Base-by-base conservation (phyloP, 2,888 invertebrate genomes). In the Cancer borealis region DNA sequence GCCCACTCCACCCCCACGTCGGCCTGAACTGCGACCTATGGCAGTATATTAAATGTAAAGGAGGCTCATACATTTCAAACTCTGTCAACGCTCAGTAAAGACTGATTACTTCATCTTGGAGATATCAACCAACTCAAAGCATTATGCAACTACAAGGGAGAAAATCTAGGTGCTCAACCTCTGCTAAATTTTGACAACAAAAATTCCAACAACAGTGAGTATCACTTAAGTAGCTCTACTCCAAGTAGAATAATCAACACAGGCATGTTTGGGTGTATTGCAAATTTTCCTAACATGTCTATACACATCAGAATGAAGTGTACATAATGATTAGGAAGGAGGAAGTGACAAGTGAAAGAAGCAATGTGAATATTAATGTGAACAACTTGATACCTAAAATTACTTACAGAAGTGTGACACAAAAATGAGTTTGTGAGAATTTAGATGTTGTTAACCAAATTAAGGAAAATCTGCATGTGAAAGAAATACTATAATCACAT, bases 1-100 rank as follows among this genome's bases (percentile, higher is more conserved):
- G 45, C 90, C 90, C 49, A 46, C 88, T n/a, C 49, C 54, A 84
- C 84, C 49, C 8, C 66, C 66, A 90, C 93, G 93, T 47, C 93
- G 94, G 84, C 94, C 94, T 84, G 94, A 94, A 12, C 88, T 89
- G 79, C 94, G 92, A 39, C 94, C 92, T 94, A 89, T 30, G 89
- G 26, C 30, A 79, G 73, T 87, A 49, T 92, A 39, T n/a, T 54
- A 26, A 91, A n/a, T 12, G 49, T 79, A 92, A 21, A 49, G 21
- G 21, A 39, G 26, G 30, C 12, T 6, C 39, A 91, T 26, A 47
- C 10, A 30, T 14, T 73, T 21, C 45, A 2, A 60, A 66, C 49
- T 46, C 30, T 90, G 54, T 39, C 49, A 90, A 14, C 5, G 60
- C 49, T 30, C 30, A 30, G 14, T 60, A 60, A 14, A 49, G 10